These are phyloP conservation scores for Chamaea fasciata DNA, from an alignment of 2,113 vertebrate genomes.

Conservation along the genomic window DNA sequence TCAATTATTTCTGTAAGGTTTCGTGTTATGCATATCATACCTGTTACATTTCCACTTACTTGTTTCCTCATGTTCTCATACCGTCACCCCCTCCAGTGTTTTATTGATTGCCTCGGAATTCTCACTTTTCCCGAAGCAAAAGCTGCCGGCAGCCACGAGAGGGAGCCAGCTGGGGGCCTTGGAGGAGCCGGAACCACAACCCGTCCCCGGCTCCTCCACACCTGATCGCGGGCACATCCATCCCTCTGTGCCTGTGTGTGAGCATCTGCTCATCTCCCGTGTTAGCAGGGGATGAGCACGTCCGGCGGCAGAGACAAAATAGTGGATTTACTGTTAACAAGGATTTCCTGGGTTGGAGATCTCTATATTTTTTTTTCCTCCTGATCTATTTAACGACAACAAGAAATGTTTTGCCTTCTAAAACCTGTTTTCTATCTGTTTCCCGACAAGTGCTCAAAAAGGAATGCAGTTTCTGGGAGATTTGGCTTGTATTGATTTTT, in stretches of 20 bases:
- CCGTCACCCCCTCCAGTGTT: not conserved
- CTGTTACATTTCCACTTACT: not conserved
- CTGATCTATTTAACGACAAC: not conserved
- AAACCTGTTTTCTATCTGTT: not conserved
- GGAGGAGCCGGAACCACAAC: not conserved
- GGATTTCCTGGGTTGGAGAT: not conserved
- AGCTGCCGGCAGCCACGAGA: not conserved
- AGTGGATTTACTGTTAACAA: not conserved
- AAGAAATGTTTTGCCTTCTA: not conserved
- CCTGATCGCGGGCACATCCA: not conserved
- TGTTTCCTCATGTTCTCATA: not conserved
- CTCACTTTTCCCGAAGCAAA: not conserved
- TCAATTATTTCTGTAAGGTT: not conserved
- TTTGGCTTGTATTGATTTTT: not conserved
- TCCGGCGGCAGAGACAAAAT: not conserved
- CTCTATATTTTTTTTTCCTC: not conserved
- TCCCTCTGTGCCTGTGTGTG: no score
- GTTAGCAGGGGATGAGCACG: not conserved
- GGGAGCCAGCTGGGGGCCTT: not conserved
- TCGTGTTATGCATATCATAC: not conserved
- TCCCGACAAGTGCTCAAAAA: not conserved
- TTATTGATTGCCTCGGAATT: not conserved
- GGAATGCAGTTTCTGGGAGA: not conserved
- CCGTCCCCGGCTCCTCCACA: fast-evolving
- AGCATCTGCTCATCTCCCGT: not conserved